Percentiles rank a stretch among this genome's conserved stretches.
These are phyloP conservation scores for Myotis planiceps DNA, from an alignment of 2,797 vertebrate genomes.

Conservation along the genomic window DNA sequence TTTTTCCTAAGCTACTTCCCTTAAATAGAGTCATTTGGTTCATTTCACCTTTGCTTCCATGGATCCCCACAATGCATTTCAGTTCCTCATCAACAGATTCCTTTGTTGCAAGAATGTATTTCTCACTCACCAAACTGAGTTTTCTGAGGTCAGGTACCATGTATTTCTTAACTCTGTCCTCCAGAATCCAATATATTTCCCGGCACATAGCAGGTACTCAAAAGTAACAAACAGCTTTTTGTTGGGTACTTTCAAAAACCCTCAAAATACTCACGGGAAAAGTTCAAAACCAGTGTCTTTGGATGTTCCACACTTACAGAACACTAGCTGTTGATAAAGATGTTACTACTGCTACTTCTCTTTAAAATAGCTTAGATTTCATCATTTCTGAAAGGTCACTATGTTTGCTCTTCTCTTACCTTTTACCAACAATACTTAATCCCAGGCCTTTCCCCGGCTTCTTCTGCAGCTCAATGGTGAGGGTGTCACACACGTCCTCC, in stretches of 20 bases:
- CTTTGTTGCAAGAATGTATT: background rate
- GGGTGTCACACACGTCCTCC: conserved; percentile 95
- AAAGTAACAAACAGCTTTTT: background rate
- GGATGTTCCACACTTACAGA: background rate
- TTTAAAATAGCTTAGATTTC: background rate
- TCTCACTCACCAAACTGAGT: background rate
- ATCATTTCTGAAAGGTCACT: background rate
- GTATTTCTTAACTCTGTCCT: background rate
- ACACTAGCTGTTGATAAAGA: background rate
- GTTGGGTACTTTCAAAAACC: background rate
- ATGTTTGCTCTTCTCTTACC: conserved; percentile 84
- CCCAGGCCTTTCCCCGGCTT: conserved; percentile 95
- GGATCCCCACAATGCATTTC: background rate
- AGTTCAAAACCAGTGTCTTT: background rate
- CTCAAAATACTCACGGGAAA: background rate
- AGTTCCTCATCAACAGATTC: background rate
- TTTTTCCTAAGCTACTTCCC: background rate
- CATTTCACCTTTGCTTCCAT: background rate
- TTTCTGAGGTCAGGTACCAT: background rate
- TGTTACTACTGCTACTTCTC: background rate
- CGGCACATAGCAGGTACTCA: background rate
- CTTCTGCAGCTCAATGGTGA: conserved; percentile 94
- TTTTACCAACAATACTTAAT: conserved; percentile 97
- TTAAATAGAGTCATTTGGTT: background rate
- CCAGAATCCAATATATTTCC: background rate